phyloP scores from a whole-genome alignment of 2,888 invertebrate species.

The Eupithecia inturbata region DNA sequence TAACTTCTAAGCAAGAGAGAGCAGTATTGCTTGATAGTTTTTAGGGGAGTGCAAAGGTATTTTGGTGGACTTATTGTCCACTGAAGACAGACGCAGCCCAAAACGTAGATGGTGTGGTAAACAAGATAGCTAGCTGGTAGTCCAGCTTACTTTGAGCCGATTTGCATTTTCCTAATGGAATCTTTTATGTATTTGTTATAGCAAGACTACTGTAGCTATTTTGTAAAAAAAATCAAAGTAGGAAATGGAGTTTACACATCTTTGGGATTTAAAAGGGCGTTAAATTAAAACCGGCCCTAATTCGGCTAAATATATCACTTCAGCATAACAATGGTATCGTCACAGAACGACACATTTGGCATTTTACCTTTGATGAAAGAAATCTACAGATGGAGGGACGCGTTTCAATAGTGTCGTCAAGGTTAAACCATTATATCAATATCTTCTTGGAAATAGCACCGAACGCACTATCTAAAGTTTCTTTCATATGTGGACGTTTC shows the following conservation, averaged over 20 bases:
- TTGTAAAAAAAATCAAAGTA: background rate
- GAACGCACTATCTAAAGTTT: too few species aligned
- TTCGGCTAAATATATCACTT: too few species aligned
- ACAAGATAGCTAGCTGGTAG: conserved; percentile 49
- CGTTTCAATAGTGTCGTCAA: too few species aligned
- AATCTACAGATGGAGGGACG: too few species aligned
- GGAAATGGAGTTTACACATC: background rate
- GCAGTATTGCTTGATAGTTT: conserved; percentile 18
- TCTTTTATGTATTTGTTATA: background rate
- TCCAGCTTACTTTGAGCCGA: conserved; percentile 49
- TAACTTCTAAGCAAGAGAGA: conserved; percentile 30
- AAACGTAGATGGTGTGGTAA: conserved; percentile 54
- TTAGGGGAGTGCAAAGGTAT: conserved; percentile 17
- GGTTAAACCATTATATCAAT: too few species aligned
- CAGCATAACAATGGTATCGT: too few species aligned
- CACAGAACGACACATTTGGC: too few species aligned
- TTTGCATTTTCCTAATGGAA: conserved; percentile 50
- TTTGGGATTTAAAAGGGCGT: background rate
- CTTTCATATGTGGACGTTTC: too few species aligned
- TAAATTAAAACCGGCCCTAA: background rate
- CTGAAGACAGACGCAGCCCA: conserved; percentile 52
- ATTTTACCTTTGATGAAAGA: too few species aligned
- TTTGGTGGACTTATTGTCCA: conserved; percentile 48
- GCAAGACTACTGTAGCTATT: background rate
- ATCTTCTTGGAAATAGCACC: too few species aligned